A percentile compares a stretch with the other conserved stretches of the same genome.
Conservation (phyloP, 2,888 invertebrate species). For the Spodoptera littoralis region DNA sequence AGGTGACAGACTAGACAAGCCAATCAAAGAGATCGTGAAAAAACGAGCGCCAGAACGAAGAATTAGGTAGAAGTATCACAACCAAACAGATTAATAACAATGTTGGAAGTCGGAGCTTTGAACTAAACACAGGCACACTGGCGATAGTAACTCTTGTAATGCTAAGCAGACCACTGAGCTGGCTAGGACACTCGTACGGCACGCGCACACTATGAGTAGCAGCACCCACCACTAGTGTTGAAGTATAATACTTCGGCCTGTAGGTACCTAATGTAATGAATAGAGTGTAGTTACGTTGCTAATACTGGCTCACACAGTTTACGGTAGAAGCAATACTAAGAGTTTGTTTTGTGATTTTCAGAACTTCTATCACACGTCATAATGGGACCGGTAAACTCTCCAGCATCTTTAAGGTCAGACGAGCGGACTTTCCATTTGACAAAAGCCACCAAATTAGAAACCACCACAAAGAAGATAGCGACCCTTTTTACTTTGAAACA, state of each 20-base stretch:
- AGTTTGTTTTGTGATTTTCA: slow-evolving; percentile 49
- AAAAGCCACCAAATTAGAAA: slow-evolving; percentile 66
- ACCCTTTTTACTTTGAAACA: slow-evolving; percentile 64
- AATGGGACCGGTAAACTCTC: slow-evolving; percentile 59
- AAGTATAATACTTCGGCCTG: background rate
- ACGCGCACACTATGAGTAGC: background rate
- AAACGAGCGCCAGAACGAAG: slow-evolving; percentile 10
- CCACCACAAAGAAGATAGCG: slow-evolving; percentile 65
- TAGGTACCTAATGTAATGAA: background rate
- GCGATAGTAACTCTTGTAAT: background rate
- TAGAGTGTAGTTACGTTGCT: background rate
- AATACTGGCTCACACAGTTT: background rate
- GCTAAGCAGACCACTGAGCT: background rate
- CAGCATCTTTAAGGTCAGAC: slow-evolving; percentile 65
- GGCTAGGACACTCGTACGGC: background rate
- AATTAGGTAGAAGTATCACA: slow-evolving; percentile 31
- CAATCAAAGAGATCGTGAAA: slow-evolving; percentile 12
- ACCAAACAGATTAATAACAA: slow-evolving; percentile 4
- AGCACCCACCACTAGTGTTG: slow-evolving; percentile 6
- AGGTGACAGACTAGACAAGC: slow-evolving; percentile 3
- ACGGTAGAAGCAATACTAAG: background rate
- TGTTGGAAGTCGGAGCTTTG: slow-evolving; percentile 3
- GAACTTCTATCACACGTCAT: slow-evolving; percentile 48
- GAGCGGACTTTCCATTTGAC: slow-evolving; percentile 72
- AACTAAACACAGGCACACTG: slow-evolving; percentile 7